Percentiles rank a stretch among this genome's conserved stretches.
phyloP scores from a whole-genome alignment of 2,113 vertebrate genomes.

The Chloebia gouldiae region DNA sequence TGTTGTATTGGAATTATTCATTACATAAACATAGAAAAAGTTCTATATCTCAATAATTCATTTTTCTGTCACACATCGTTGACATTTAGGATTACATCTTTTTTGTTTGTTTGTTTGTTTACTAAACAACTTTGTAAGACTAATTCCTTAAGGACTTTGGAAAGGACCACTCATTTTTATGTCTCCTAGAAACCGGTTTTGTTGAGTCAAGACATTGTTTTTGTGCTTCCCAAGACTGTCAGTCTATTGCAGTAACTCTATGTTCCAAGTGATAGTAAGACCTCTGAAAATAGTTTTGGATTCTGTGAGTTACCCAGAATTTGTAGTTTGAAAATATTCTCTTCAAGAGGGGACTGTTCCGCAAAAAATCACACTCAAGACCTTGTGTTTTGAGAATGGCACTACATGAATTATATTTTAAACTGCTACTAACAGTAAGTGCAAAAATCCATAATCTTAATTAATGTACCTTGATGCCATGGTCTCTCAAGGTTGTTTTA shows the following conservation, averaged over 20 bases:
- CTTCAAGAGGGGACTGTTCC: constrained; percentile 5
- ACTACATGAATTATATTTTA: background rate
- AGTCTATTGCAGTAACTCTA: background rate
- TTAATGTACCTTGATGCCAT: constrained; percentile 9
- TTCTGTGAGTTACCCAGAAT: background rate
- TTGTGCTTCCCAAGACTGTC: background rate
- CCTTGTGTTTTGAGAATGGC: background rate
- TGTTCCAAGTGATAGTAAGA: background rate
- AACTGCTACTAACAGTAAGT: background rate
- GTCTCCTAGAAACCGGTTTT: background rate
- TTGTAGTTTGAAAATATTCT: background rate
- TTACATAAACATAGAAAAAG: background rate
- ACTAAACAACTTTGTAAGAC: background rate
- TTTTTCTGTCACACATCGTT: background rate
- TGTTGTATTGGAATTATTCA: background rate
- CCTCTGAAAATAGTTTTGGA: background rate
- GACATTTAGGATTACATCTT: background rate
- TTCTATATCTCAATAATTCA: background rate
- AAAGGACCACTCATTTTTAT: background rate
- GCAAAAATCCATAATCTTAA: constrained; percentile 27
- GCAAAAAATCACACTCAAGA: background rate
- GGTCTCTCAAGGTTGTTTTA: constrained; percentile 5
- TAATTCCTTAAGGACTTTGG: background rate
- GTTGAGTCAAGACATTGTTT: background rate
- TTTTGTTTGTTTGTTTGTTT: background rate